These are phyloP conservation scores for Panthera uncia DNA, from an alignment of 2,113 vertebrate genomes.

Conservation along the genomic window DNA sequence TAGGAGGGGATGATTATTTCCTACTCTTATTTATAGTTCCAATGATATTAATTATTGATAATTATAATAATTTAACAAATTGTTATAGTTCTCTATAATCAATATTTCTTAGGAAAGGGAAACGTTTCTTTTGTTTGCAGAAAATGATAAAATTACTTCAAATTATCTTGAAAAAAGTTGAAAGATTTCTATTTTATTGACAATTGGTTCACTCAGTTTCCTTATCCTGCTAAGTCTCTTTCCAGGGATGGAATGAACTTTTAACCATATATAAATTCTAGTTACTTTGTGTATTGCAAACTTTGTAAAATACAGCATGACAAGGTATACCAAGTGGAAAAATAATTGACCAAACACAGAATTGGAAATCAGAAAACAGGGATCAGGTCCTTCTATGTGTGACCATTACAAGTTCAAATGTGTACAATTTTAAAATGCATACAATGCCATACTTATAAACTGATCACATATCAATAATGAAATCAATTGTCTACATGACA, in stretches of 20 bases:
- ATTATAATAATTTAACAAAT: neutral
- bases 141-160: neutral
- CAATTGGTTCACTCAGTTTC: neutral
- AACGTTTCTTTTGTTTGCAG: neutral
- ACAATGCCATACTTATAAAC: neutral
- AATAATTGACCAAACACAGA: neutral
- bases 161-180: neutral
- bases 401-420: neutral
- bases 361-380: neutral
- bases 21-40: neutral
- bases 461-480: neutral
- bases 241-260: neutral
- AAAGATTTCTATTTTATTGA: neutral
- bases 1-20: neutral
- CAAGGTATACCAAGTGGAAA: neutral
- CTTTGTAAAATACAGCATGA: neutral
- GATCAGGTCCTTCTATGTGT: neutral
- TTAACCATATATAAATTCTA: neutral
- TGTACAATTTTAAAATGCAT: no score
- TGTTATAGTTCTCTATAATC: neutral
- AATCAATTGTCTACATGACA: neutral
- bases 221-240: neutral
- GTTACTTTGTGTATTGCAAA: neutral
- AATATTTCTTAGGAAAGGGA: neutral
- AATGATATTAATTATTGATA: neutral